phyloP scores from a whole-genome alignment of 2,888 invertebrate genomes.

The Bruchidius siliquastri region DNA sequence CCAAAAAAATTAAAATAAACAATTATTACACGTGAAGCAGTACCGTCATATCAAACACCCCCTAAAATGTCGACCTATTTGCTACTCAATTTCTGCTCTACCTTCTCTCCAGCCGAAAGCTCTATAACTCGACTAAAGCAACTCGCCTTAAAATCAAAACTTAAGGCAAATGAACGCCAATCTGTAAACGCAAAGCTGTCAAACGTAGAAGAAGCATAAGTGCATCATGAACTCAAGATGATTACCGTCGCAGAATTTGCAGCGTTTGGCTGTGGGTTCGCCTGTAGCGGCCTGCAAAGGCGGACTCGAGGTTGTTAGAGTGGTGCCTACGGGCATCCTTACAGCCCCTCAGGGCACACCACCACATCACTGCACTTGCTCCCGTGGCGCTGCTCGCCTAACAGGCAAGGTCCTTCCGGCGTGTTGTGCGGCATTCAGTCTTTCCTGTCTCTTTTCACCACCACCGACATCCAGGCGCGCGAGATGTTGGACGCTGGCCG shows the following conservation, averaged over 20 bases:
- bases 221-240: not conserved
- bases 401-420: conserved; percentile 14
- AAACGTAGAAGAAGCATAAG: too few relatives aligned
- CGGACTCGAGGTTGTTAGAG: conserved; percentile 43
- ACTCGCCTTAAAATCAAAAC: too few relatives aligned
- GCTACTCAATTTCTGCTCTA: too few relatives aligned
- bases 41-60: too few relatives aligned
- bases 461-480: conserved; percentile 2
- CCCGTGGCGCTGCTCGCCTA: conserved; percentile 18
- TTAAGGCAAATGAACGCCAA: too few relatives aligned
- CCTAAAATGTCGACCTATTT: too few relatives aligned
- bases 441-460: conserved; percentile 12
- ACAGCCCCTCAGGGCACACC: not conserved
- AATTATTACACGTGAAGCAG: too few relatives aligned
- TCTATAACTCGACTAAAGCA: too few relatives aligned
- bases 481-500: conserved; percentile 9
- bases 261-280: conserved; percentile 84
- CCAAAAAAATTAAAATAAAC: too few relatives aligned
- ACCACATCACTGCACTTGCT: not conserved
- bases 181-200: too few relatives aligned
- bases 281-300: conserved; percentile 33
- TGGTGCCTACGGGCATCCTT: conserved; percentile 59
- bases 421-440: not conserved
- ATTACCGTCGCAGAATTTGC: conserved; percentile 86
- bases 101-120: too few relatives aligned